phyloP scores from a whole-genome alignment of 2,113 vertebrate species.

The Cynoglossus semilaevis region DNA sequence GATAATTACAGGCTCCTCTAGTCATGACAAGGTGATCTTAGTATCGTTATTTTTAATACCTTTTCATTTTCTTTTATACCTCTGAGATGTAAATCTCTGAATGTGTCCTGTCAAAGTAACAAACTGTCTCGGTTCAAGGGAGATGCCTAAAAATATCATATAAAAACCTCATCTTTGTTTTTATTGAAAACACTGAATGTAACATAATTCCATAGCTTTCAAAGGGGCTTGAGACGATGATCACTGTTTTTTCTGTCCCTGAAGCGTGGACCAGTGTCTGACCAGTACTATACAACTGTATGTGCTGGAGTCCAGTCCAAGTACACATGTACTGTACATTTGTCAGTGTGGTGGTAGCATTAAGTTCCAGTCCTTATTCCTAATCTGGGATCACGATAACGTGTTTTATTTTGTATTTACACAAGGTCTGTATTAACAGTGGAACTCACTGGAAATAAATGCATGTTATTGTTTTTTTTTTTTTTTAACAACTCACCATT shows the following conservation, averaged over 20 bases:
- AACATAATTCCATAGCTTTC: constrained; percentile 25
- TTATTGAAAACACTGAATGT: constrained; percentile 50
- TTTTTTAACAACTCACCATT: constrained; percentile 24
- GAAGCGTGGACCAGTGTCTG: constrained; percentile 9
- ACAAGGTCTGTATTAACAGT: constrained; percentile 16
- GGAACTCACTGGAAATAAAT: constrained; percentile 38
- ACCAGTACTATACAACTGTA: constrained; percentile 19
- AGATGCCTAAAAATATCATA: neutral
- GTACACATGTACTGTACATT: constrained; percentile 9
- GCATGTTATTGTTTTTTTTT: constrained; percentile 5
- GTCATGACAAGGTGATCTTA: constrained; percentile 58
- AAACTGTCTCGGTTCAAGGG: constrained; percentile 14
- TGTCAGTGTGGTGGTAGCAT: constrained; percentile 22
- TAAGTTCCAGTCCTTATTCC: constrained; percentile 11
- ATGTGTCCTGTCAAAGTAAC: constrained; percentile 44
- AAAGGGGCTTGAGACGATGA: constrained; percentile 18
- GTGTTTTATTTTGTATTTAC: constrained; percentile 11
- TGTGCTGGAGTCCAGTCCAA: constrained; percentile 18
- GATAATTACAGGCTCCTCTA: too few species aligned
- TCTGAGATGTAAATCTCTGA: constrained; percentile 55
- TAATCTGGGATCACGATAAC: constrained; percentile 11
- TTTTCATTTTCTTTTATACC: constrained; percentile 53
- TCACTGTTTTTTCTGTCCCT: constrained; percentile 25
- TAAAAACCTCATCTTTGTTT: constrained; percentile 17
- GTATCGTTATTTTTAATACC: constrained; percentile 32